phyloP scores from a whole-genome alignment of 2,888 invertebrate genomes.

The Anoplius nigerrimus region DNA sequence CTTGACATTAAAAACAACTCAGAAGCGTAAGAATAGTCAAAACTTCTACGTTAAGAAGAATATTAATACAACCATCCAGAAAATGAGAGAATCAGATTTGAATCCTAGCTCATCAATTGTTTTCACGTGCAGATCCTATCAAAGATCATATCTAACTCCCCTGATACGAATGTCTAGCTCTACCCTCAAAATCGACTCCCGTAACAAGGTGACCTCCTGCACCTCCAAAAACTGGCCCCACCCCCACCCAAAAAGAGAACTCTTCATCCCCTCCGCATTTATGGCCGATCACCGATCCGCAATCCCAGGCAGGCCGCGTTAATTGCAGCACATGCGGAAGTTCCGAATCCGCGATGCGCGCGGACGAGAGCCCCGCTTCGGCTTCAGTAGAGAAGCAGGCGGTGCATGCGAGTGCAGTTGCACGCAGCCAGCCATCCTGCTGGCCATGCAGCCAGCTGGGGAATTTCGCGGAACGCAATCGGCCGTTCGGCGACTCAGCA shows the following conservation, averaged over 20 bases:
- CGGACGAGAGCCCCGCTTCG: constrained; percentile 18
- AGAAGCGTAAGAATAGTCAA: no score
- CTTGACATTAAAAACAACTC: no score
- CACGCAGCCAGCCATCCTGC: constrained; percentile 20
- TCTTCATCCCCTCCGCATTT: not conserved
- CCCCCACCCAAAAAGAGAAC: not conserved
- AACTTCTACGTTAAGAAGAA: no score
- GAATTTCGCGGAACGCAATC: constrained; percentile 43
- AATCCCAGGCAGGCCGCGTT: constrained; percentile 38
- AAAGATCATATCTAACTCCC: no score
- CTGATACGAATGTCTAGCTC: no score
- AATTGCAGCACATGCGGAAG: constrained; percentile 54
- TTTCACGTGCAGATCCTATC: no score
- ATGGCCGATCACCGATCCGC: constrained; percentile 43
- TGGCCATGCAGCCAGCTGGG: no score
- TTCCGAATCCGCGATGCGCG: constrained; percentile 43
- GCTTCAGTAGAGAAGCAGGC: constrained; percentile 1
- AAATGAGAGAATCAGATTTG: no score
- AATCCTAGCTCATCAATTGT: no score
- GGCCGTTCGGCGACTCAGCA: constrained; percentile 41
- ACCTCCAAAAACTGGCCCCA: not conserved
- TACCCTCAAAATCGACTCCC: no score
- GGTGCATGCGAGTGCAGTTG: constrained; percentile 40
- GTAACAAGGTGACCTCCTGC: no score
- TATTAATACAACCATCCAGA: no score